These are phyloP conservation scores for Spea bombifrons DNA, from an alignment of 2,113 vertebrate species.

Conservation along the genomic window DNA sequence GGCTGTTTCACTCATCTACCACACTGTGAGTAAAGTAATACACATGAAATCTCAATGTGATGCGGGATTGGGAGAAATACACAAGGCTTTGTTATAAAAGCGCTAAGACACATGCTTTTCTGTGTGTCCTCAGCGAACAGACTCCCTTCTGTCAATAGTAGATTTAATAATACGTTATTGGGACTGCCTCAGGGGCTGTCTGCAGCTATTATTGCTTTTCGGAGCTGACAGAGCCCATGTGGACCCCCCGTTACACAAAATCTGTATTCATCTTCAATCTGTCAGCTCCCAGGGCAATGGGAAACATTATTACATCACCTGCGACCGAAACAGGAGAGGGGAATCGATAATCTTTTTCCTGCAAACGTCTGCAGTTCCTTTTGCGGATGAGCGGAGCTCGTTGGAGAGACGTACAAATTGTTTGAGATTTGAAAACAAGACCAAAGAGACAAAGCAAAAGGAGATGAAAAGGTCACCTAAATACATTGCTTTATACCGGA, in stretches of 20 bases:
- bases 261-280: conserved; percentile 1
- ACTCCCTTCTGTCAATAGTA: not conserved
- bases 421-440: not conserved
- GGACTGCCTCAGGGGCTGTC: conserved; percentile 5
- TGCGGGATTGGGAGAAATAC: too few relatives aligned
- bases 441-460: not conserved
- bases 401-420: not conserved
- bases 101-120: not conserved
- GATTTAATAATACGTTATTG: not conserved
- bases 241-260: not conserved
- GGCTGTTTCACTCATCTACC: too few relatives aligned
- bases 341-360: conserved; percentile 8
- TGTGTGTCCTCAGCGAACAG: not conserved
- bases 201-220: conserved; percentile 19
- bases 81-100: too few relatives aligned
- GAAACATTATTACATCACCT: conserved; percentile 25
- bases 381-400: not conserved
- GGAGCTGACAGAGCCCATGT: not conserved
- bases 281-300: conserved; percentile 24
- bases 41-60: too few relatives aligned
- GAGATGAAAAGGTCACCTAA: too few relatives aligned
- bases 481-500: too few relatives aligned
- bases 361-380: conserved; percentile 1
- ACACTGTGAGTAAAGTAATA: too few relatives aligned
- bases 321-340: conserved; percentile 20